Percentiles rank a stretch among this genome's conserved stretches.
These are phyloP conservation scores for Diadema setosum DNA, from an alignment of 35 echinoderm and acorn worm genomes.

Conservation along the genomic window DNA sequence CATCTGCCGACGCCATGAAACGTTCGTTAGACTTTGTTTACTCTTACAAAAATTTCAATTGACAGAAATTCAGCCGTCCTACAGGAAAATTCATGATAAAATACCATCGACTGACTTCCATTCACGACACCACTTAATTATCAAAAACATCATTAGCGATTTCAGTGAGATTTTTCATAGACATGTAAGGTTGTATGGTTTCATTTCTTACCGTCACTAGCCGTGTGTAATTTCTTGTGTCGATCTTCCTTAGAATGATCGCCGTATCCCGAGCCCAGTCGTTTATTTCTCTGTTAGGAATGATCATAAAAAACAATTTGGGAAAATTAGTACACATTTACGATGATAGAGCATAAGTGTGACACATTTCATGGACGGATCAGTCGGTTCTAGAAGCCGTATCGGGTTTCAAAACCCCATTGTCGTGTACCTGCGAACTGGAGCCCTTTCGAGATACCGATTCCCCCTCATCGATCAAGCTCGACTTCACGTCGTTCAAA, in stretches of 20 bases:
- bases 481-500: slow-evolving; percentile 61
- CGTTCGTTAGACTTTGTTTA: slow-evolving; percentile 15
- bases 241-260: slow-evolving; percentile 49
- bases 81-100: no score
- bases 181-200: background rate
- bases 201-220: slow-evolving; percentile 41
- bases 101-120: no score
- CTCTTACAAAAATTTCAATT: background rate
- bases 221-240: slow-evolving; percentile 56
- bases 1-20: background rate
- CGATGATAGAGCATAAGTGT: background rate
- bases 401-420: background rate
- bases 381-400: background rate
- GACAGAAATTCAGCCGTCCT: no score
- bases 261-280: slow-evolving; percentile 36
- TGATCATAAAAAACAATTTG: background rate
- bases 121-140: no score
- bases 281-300: slow-evolving; percentile 62
- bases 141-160: background rate
- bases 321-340: background rate
- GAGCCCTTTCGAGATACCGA: slow-evolving; percentile 34
- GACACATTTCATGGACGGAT: background rate
- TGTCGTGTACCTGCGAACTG: slow-evolving; percentile 56
- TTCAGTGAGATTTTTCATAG: background rate
- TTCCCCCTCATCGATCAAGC: slow-evolving; percentile 49